phyloP scores from a whole-genome alignment of 1,140 invertebrate species.

The Dreissena polymorpha region DNA sequence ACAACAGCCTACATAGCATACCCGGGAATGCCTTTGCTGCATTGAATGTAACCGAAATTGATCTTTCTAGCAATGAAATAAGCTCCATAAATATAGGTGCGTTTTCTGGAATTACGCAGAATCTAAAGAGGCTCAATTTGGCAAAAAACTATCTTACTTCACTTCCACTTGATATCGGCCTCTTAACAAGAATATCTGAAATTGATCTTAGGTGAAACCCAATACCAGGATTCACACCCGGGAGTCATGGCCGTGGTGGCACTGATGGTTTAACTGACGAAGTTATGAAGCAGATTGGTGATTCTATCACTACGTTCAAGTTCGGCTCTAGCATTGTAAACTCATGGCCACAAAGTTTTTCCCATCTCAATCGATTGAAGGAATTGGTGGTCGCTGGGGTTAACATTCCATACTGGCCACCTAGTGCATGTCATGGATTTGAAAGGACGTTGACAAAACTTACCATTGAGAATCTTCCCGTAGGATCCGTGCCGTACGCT shows the following conservation, averaged over 20 bases:
- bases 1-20: conserved; percentile 7
- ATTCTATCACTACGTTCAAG: conserved; percentile 20
- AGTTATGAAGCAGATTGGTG: conserved; percentile 28
- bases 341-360: conserved; percentile 21
- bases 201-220: conserved; percentile 45
- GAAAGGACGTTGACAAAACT: conserved; percentile 27
- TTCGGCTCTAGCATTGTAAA: conserved; percentile 25
- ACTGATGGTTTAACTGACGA: conserved; percentile 31
- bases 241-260: not conserved
- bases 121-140: conserved; percentile 1
- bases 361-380: conserved; percentile 34
- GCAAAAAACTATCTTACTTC: conserved; percentile 14
- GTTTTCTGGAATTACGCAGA: not conserved
- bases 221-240: conserved; percentile 11
- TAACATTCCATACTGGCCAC: conserved; percentile 17
- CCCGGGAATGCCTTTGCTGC: conserved; percentile 13
- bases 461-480: conserved; percentile 20
- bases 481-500: conserved; percentile 26
- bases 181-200: not conserved
- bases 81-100: not conserved
- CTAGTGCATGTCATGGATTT: conserved; percentile 45
- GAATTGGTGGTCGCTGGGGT: conserved; percentile 28
- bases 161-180: conserved; percentile 11
- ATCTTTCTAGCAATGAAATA: conserved; percentile 32
- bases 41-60: conserved; percentile 18